Percentiles rank a stretch among this genome's conserved stretches.
Evolutionary conservation across 2,888 invertebrate genomes (phyloP).

Genomic region (Eristalis pertinax): DNA sequence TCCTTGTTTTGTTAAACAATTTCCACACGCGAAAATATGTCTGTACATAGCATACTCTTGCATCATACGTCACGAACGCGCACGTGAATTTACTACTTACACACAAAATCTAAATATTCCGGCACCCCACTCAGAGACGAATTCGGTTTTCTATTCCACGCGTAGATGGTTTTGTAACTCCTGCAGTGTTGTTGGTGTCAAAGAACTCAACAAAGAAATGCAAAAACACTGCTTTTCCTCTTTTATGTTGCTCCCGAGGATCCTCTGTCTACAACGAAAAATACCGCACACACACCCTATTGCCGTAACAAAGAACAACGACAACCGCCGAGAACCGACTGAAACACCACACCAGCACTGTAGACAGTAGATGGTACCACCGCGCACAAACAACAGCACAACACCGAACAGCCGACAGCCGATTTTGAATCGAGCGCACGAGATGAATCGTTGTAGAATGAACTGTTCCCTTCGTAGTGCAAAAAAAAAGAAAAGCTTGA

Average conservation of each 20-base stretch:
- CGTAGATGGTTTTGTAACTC: background rate
- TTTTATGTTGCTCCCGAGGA: background rate
- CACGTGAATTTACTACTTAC: slow-evolving; percentile 45
- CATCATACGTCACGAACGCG: slow-evolving; percentile 1
- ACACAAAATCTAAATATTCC: slow-evolving; percentile 8
- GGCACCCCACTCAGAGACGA: background rate
- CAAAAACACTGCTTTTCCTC: background rate
- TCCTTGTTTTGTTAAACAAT: background rate
- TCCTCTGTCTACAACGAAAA: background rate
- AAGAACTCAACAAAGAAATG: slow-evolving; percentile 29
- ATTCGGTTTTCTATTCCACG: background rate
- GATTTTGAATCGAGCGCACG: background rate
- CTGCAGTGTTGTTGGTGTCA: slow-evolving; percentile 21
- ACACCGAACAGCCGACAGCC: background rate
- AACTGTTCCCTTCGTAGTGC: background rate
- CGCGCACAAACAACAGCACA: background rate
- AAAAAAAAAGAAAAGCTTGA: background rate
- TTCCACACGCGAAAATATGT: background rate
- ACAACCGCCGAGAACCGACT: slow-evolving; percentile 42
- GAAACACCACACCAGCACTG: background rate
- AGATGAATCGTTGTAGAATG: slow-evolving; percentile 23
- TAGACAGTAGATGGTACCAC: background rate
- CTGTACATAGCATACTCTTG: background rate
- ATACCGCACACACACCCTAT: background rate
- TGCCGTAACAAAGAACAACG: background rate